Base-by-base conservation (phyloP, 2,888 invertebrate species). In the Drosophila putrida region DNA sequence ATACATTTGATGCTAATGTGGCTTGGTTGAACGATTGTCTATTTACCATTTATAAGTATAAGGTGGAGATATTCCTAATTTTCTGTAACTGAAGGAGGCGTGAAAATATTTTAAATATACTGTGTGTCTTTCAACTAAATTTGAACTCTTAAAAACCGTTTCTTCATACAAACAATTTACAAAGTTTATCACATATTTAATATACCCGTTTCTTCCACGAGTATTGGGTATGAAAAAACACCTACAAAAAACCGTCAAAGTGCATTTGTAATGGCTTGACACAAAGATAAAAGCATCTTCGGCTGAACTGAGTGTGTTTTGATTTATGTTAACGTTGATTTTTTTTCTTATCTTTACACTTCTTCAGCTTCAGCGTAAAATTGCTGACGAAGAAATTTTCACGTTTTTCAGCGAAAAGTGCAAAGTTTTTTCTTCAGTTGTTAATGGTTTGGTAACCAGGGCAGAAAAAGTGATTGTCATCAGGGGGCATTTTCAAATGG, bases 241-340 rank as follows among this genome's bases (percentile, higher is more conserved):
- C 15, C 15, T 39, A 41, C 27, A 9, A 41, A 39, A 28, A 15
- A 60, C 63, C 61, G 70, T 77, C 81, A 77, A 82, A 75, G 84
- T 82, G 82, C 84, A 82, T 82, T 83, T 77, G 68, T 77, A 78
- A 86, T 77, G 72, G 65, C 70, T 57, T 67, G 38, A 70, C 67
- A 71, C 58, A 57, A 41, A 54, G 78, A 86, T 68, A 75, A 78
- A 75, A 72, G 57, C 57, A 53, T 57, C 51, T 28, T 39, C 20
- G 49, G 58, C 46, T 49, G 41, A 63, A 61, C 63, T 71, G 66
- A 78, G 80, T 66, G 80, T 81, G 43, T 65, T 59, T 74, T 86
- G 86, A 86, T 80, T 82, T 82, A 86, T 82, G 71, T 71, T 71
- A 71, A 69, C 68, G 58, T 77, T 75, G 58, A 75, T 75, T 64